phyloP scores from a whole-genome alignment of 1,140 invertebrate genomes.

The Bombus huntii region DNA sequence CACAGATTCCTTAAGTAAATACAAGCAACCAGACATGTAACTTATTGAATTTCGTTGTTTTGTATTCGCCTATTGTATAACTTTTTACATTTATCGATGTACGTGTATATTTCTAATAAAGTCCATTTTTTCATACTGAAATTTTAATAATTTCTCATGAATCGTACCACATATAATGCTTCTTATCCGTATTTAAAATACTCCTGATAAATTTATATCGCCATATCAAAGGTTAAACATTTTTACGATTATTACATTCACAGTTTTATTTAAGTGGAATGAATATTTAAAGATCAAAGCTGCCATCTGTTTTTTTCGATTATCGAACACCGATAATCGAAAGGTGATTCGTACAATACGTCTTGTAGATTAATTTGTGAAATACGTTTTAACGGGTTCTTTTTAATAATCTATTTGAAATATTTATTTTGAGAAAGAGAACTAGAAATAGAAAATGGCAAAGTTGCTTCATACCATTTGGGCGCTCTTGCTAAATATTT shows the following conservation, averaged over 20 bases:
- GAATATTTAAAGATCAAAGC: too few relatives aligned
- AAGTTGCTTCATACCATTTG: slow-evolving; percentile 71
- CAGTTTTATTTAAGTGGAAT: too few relatives aligned
- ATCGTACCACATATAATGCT: too few relatives aligned
- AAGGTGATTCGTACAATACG: background rate
- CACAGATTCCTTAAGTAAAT: slow-evolving; percentile 5
- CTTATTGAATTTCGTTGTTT: background rate
- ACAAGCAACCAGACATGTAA: background rate
- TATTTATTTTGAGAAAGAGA: background rate
- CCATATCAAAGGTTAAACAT: too few relatives aligned
- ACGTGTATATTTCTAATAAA: slow-evolving; percentile 30
- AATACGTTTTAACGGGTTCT: background rate
- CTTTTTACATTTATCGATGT: background rate
- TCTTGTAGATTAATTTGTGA: background rate
- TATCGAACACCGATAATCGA: slow-evolving; percentile 14
- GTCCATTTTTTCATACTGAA: background rate
- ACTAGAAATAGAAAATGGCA: slow-evolving; percentile 53
- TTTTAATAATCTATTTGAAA: background rate
- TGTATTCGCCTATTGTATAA: background rate
- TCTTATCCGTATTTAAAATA: too few relatives aligned
- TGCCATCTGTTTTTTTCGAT: background rate
- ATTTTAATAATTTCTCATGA: too few relatives aligned
- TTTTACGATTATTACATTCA: too few relatives aligned
- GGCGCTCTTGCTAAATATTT: slow-evolving; percentile 67
- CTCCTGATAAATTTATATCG: too few relatives aligned